phyloP scores from a whole-genome alignment of 2,113 vertebrate species.

The Climacteris rufus region DNA sequence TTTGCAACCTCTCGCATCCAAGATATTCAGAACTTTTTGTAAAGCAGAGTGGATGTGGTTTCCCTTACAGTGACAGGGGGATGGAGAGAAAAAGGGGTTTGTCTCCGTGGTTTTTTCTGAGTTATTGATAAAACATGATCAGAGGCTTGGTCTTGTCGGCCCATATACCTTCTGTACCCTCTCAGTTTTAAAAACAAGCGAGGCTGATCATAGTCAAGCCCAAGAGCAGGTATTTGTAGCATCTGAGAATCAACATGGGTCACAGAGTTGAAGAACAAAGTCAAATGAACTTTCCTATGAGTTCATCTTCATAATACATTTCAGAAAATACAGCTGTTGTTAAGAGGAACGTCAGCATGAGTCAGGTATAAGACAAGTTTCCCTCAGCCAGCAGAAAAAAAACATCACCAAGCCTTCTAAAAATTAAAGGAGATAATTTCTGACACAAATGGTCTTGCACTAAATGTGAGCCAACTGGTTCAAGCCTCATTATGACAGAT shows the following conservation, averaged over 20 bases:
- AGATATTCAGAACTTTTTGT: background rate
- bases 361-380: background rate
- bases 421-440: background rate
- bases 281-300: background rate
- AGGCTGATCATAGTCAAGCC: background rate
- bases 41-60: background rate
- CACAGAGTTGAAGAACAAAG: background rate
- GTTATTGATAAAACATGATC: background rate
- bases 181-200: background rate
- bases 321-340: conserved; percentile 2
- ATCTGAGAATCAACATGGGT: background rate
- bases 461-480: background rate
- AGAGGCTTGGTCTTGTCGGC: background rate
- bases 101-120: background rate
- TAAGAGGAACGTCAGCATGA: background rate
- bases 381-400: background rate
- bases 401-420: background rate
- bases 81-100: background rate
- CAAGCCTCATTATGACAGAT: conserved; percentile 3
- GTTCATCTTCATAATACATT: background rate
- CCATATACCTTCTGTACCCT: background rate
- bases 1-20: background rate
- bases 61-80: accelerated
- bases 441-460: background rate
- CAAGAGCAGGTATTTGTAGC: background rate